phyloP scores from a whole-genome alignment of 2,888 invertebrate species.

The Eubasilissa splendida region DNA sequence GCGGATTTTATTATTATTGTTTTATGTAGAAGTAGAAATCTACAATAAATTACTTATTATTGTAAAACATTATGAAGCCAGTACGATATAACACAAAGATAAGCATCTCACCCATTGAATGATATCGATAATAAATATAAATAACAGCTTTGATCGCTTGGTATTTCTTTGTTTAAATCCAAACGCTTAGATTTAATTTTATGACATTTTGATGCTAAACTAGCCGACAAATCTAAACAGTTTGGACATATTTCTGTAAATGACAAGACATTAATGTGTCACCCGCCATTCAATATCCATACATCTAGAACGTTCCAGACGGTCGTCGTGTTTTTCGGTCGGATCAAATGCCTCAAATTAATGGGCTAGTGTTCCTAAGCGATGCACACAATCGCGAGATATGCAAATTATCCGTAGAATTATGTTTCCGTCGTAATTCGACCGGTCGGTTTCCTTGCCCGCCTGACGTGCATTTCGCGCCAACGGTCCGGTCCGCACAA shows the following conservation, averaged over 20 bases:
- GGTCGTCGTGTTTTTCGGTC: slow-evolving; percentile 35
- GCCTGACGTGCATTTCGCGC: slow-evolving; percentile 38
- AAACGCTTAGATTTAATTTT: slow-evolving; percentile 45
- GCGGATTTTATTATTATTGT: slow-evolving; percentile 37
- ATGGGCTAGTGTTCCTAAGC: slow-evolving; percentile 7
- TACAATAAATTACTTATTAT: slow-evolving; percentile 34
- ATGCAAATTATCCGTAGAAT: slow-evolving; percentile 48
- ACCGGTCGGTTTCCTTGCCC: slow-evolving; percentile 46
- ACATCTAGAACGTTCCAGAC: slow-evolving; percentile 34
- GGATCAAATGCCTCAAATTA: slow-evolving; percentile 34
- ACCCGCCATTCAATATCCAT: slow-evolving; percentile 40
- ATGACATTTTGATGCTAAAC: slow-evolving; percentile 48
- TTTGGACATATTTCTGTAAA: slow-evolving; percentile 30
- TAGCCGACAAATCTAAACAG: slow-evolving; percentile 40
- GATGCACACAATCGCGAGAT: slow-evolving; percentile 44
- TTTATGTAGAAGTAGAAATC: slow-evolving; percentile 39
- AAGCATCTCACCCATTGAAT: slow-evolving; percentile 29
- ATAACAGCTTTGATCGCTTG: slow-evolving; percentile 39
- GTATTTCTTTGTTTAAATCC: slow-evolving; percentile 51
- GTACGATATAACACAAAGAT: slow-evolving; percentile 23
- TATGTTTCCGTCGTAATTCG: slow-evolving; percentile 53
- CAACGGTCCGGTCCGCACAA: slow-evolving; percentile 40
- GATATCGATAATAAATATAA: slow-evolving; percentile 46
- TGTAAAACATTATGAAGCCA: slow-evolving; percentile 16
- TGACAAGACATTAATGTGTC: slow-evolving; percentile 45